Conservation (phyloP, 2,888 invertebrate genomes). For the Crematogaster levior region DNA sequence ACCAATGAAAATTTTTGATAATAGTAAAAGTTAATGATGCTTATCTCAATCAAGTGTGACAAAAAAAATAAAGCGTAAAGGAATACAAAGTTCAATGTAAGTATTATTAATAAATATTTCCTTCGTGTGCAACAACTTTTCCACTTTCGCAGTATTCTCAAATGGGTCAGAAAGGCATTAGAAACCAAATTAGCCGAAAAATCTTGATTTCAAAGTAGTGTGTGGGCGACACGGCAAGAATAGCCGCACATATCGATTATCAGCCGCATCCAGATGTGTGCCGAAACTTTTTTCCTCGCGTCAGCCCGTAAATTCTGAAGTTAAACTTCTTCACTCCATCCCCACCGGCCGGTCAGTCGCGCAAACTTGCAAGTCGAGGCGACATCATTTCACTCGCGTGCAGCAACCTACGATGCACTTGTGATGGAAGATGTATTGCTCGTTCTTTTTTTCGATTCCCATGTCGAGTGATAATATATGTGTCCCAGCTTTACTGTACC, state of each 20-base stretch:
- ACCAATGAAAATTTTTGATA: slow-evolving; percentile 9
- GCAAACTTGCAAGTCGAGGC: slow-evolving; percentile 52
- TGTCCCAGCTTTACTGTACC: slow-evolving; percentile 11
- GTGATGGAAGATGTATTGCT: slow-evolving; percentile 37
- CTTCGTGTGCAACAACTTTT: slow-evolving; percentile 24
- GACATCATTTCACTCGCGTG: slow-evolving; percentile 58
- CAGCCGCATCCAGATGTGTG: slow-evolving; percentile 65
- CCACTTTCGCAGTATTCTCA: slow-evolving; percentile 12
- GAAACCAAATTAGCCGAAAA: slow-evolving; percentile 56
- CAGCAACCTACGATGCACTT: slow-evolving; percentile 26
- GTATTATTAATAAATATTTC: slow-evolving; percentile 18
- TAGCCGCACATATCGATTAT: slow-evolving; percentile 69
- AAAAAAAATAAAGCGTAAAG: background rate
- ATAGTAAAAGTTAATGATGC: slow-evolving; percentile 12
- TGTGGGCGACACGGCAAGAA: slow-evolving; percentile 52
- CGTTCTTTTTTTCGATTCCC: slow-evolving; percentile 6
- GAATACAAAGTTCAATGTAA: background rate
- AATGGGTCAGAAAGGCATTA: slow-evolving; percentile 17
- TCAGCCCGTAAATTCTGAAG: slow-evolving; percentile 68
- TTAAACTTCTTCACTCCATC: slow-evolving; percentile 58
- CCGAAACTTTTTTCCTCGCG: slow-evolving; percentile 65
- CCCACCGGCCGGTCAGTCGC: slow-evolving; percentile 3
- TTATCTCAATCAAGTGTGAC: slow-evolving; percentile 3
- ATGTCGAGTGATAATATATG: slow-evolving; percentile 38
- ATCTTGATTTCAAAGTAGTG: slow-evolving; percentile 54